Evolutionary conservation across 2,888 invertebrate species (phyloP).

Genomic region (Fragum whitleyi): DNA sequence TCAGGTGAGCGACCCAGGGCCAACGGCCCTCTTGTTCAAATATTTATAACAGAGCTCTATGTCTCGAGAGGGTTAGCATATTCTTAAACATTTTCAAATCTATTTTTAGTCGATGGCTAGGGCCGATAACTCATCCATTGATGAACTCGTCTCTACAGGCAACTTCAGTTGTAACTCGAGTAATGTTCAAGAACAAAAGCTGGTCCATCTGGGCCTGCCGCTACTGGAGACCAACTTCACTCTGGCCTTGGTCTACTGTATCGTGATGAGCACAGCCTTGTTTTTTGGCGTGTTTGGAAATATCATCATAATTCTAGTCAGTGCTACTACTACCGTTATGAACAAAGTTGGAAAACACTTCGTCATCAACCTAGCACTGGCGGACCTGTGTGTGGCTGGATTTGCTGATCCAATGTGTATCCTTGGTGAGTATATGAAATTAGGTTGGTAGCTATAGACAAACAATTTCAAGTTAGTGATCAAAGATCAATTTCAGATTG

Average conservation of each 20-base stretch:
- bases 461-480: no score
- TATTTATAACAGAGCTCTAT: no score
- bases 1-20: no score
- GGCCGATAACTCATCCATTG: background rate
- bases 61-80: no score
- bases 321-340: constrained; percentile 62
- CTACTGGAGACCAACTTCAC: constrained; percentile 67
- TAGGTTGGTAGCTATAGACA: no score
- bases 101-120: no score
- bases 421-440: constrained; percentile 77
- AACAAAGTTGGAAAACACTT: constrained; percentile 77
- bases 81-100: no score
- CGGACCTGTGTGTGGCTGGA: constrained; percentile 79
- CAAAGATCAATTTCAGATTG: no score
- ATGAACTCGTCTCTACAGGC: background rate
- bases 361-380: constrained; percentile 79
- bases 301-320: constrained; percentile 72
- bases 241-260: constrained; percentile 74
- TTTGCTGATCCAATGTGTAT: constrained; percentile 81
- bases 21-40: no score
- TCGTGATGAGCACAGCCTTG: constrained; percentile 64
- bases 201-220: constrained; percentile 42
- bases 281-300: constrained; percentile 76
- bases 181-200: background rate
- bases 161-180: constrained; percentile 15